Evolutionary conservation across 2,797 vertebrate species (phyloP).

Genomic region (Mallotus villosus): DNA sequence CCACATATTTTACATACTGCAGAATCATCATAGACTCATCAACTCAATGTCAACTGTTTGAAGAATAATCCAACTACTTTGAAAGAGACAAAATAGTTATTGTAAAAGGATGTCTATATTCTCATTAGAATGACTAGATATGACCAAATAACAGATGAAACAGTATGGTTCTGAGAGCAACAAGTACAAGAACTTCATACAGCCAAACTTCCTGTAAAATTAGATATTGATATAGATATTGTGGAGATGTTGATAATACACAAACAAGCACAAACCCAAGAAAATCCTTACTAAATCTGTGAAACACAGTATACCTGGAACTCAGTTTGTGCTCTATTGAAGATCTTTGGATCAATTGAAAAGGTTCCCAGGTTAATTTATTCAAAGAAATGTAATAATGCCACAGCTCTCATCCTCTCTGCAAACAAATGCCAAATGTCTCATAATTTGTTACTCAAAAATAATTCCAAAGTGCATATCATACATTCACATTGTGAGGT

Average conservation of each 20-base stretch:
- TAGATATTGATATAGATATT: neutral
- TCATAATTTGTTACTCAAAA: conserved; percentile 54
- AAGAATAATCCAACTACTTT: too few species aligned
- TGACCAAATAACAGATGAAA: too few species aligned
- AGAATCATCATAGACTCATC: too few species aligned
- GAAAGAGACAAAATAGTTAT: too few species aligned
- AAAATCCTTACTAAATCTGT: conserved; percentile 3
- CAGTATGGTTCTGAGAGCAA: too few species aligned
- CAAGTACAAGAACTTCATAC: too few species aligned
- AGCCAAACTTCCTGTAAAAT: neutral
- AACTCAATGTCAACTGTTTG: too few species aligned
- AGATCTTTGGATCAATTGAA: conserved; percentile 51
- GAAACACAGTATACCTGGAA: conserved; percentile 21
- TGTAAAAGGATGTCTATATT: too few species aligned
- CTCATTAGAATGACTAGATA: too few species aligned
- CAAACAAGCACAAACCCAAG: conserved; percentile 29
- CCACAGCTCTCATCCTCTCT: conserved; percentile 48
- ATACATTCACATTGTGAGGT: conserved; percentile 21
- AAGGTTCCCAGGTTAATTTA: conserved; percentile 68
- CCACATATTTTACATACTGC: too few species aligned
- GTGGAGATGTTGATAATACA: conserved; percentile 23
- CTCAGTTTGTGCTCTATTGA: conserved; percentile 3
- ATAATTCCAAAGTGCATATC: conserved; percentile 71
- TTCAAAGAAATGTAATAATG: conserved; percentile 71
- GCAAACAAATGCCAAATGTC: conserved; percentile 68